These are phyloP conservation scores for Cosmopolites sordidus DNA, from an alignment of 2,888 invertebrate genomes.

Conservation along the genomic window DNA sequence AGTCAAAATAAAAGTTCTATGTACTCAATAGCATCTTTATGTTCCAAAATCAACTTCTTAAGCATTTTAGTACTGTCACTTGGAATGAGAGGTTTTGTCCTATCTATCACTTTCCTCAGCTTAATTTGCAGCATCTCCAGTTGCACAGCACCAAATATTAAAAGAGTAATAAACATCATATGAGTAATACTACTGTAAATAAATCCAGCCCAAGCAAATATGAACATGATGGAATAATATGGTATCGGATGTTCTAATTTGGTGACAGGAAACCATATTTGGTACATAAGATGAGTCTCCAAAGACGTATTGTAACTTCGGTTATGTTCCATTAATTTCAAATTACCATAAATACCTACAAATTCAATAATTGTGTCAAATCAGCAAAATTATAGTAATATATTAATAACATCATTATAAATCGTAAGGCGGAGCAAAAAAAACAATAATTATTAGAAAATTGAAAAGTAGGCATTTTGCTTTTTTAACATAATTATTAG, in stretches of 20 bases:
- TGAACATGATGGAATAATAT: background rate
- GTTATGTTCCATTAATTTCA: slow-evolving; percentile 2
- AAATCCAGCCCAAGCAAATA: slow-evolving; percentile 1
- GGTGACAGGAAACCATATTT: slow-evolving; percentile 1
- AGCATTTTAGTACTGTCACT: background rate
- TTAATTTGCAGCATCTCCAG: slow-evolving; percentile 4
- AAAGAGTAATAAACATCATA: background rate
- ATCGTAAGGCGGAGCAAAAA: too few species aligned
- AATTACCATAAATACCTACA: slow-evolving; percentile 1
- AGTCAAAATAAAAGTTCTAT: background rate
- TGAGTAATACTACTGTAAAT: slow-evolving; percentile 1
- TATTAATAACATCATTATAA: too few species aligned
- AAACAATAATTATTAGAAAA: too few species aligned
- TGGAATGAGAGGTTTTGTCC: background rate
- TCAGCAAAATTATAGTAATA: background rate
- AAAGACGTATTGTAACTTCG: background rate
- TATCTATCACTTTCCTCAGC: background rate
- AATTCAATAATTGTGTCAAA: background rate
- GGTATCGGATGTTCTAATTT: background rate
- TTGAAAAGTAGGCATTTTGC: too few species aligned
- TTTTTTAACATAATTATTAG: too few species aligned
- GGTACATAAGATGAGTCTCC: slow-evolving; percentile 1
- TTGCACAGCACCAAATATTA: slow-evolving; percentile 3
- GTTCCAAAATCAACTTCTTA: background rate
- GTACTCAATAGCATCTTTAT: background rate